Conservation (phyloP, 2,113 vertebrate genomes). For the Sprattus sprattus region DNA sequence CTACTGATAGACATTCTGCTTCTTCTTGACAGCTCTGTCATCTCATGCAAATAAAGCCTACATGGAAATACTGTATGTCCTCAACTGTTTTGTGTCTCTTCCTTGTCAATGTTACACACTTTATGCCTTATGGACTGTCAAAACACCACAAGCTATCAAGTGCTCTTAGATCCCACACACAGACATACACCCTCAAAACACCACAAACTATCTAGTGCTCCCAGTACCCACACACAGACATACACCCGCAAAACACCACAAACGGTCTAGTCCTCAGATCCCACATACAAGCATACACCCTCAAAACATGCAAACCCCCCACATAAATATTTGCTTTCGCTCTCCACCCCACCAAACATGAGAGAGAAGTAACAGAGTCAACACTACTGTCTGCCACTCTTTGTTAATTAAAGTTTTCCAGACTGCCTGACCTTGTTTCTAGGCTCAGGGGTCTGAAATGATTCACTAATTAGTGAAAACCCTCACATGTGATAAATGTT, state of each 20-base stretch:
- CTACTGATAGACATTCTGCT: not conserved
- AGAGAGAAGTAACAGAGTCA: no score
- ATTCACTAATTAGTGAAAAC: not conserved
- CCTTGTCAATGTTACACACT: not conserved
- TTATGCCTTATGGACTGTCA: not conserved
- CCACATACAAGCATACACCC: not conserved
- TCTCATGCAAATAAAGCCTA: not conserved
- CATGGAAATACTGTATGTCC: not conserved
- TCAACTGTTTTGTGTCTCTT: not conserved
- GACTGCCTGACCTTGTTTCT: constrained; percentile 9
- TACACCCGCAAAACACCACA: not conserved
- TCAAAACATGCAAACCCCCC: no score
- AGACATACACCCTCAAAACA: not conserved
- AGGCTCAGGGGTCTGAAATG: not conserved
- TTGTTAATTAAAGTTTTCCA: constrained; percentile 13
- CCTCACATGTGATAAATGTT: not conserved
- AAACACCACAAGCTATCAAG: not conserved
- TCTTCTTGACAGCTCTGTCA: not conserved
- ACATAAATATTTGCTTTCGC: no score
- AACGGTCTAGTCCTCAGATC: not conserved
- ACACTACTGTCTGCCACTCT: not conserved
- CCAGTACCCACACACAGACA: not conserved
- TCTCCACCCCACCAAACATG: no score
- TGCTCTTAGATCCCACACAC: not conserved
- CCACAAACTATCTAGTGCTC: not conserved